Conservation (phyloP, 2,888 invertebrate genomes). For the Brenthis daphne region DNA sequence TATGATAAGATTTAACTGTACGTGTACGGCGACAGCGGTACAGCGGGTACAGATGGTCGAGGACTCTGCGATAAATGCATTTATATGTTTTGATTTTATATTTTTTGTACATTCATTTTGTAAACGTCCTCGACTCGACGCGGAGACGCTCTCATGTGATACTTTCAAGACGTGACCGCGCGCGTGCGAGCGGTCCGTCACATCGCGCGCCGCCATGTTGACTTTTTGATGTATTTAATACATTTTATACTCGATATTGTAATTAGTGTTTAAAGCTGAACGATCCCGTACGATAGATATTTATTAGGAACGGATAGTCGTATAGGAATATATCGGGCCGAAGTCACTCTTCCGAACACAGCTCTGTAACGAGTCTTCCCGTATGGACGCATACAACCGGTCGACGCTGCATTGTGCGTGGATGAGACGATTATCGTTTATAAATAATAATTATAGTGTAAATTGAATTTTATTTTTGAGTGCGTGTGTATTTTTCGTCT, state of each 20-base stretch:
- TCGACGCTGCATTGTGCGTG: not conserved
- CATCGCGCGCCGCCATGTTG: constrained; percentile 56
- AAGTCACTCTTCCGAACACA: constrained; percentile 13
- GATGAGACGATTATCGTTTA: constrained; percentile 11
- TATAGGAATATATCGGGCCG: constrained; percentile 37
- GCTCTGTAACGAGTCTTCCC: constrained; percentile 44
- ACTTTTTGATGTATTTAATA: constrained; percentile 78
- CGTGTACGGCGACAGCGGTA: too few species aligned
- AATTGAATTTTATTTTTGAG: constrained; percentile 41
- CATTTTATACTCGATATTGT: constrained; percentile 77
- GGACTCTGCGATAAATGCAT: too few species aligned
- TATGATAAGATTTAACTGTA: too few species aligned
- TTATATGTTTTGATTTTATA: not conserved
- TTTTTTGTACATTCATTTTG: constrained; percentile 13
- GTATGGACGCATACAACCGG: constrained; percentile 20
- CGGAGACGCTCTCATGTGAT: too few species aligned
- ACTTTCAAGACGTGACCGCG: too few species aligned
- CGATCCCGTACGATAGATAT: constrained; percentile 49
- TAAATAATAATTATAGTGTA: constrained; percentile 41
- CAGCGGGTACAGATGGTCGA: too few species aligned
- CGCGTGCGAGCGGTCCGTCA: not conserved
- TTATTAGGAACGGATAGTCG: constrained; percentile 51
- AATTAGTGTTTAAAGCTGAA: constrained; percentile 64
- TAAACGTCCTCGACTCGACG: not conserved
- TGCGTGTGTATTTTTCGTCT: constrained; percentile 41